A percentile compares a stretch with the other conserved stretches of the same genome.
These are phyloP conservation scores for Denticeps clupeoides DNA, from an alignment of 2,797 vertebrate genomes.

Conservation along the genomic window DNA sequence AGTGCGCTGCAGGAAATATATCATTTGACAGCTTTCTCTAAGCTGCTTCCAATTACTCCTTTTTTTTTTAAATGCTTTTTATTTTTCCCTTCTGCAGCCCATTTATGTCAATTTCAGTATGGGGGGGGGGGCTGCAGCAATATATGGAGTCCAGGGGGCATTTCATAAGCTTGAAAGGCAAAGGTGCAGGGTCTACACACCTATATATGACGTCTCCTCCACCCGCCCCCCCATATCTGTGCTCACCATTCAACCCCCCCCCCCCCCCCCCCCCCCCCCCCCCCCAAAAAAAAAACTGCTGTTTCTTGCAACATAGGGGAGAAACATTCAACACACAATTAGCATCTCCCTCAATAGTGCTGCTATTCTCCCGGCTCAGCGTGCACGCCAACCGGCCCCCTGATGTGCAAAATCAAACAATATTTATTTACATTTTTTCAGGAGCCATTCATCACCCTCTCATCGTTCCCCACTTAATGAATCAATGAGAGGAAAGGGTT, in stretches of 20 bases:
- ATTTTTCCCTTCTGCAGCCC: neutral
- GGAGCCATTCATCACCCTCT: constrained; percentile 20
- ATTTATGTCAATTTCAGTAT: constrained; percentile 3
- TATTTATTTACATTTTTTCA: constrained; percentile 30
- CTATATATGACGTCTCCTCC: no score
- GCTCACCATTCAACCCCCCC: constrained; percentile 25
- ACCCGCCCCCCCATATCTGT: constrained; percentile 20
- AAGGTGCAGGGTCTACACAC: no score
- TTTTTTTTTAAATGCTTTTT: neutral
- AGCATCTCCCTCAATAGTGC: constrained; percentile 17
- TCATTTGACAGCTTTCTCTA: constrained; percentile 21
- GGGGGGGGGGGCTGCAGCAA: no score
- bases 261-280: constrained; percentile 19
- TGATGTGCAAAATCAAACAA: constrained; percentile 34
- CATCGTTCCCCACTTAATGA: constrained; percentile 29
- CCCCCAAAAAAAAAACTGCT: neutral
- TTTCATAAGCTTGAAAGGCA: no score
- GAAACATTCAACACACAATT: constrained; percentile 15
- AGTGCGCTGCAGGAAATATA: constrained; percentile 27
- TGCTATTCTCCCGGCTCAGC: constrained; percentile 22
- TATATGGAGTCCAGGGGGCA: no score
- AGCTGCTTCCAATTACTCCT: constrained; percentile 22
- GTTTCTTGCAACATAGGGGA: constrained; percentile 3
- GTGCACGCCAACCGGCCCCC: constrained; percentile 20
- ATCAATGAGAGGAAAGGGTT: constrained; percentile 33